A percentile compares a stretch with the other conserved stretches of the same genome.
phyloP scores from a whole-genome alignment of 1,140 invertebrate species.

The Anastrepha ludens region DNA sequence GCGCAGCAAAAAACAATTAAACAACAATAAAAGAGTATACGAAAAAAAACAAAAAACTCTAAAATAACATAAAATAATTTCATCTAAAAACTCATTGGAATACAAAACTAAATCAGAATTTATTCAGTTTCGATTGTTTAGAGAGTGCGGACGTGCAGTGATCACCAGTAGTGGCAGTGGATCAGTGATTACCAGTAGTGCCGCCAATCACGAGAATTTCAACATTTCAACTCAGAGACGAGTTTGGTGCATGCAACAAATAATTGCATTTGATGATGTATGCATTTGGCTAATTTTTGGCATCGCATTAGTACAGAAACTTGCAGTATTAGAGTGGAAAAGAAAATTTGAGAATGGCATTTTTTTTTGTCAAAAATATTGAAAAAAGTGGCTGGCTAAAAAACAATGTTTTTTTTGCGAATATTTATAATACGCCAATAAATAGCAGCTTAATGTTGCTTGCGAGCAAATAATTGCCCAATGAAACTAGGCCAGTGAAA shows the following conservation, averaged over 20 bases:
- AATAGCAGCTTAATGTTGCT: neutral
- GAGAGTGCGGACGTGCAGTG: slow-evolving; percentile 69
- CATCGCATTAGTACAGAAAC: neutral
- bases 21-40: neutral
- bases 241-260: slow-evolving; percentile 12
- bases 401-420: neutral
- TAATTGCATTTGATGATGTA: neutral
- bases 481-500: neutral
- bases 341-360: neutral
- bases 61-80: slow-evolving; percentile 58
- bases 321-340: neutral
- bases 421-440: neutral
- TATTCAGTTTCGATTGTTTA: slow-evolving; percentile 74
- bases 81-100: slow-evolving; percentile 73
- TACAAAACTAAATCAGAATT: slow-evolving; percentile 73
- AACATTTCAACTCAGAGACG: neutral
- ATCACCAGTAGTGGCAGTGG: neutral
- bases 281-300: neutral
- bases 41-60: neutral
- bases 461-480: neutral
- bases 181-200: neutral
- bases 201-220: slow-evolving; percentile 9
- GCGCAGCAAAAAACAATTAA: neutral
- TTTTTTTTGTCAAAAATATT: neutral
- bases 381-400: neutral